Evolutionary conservation across 1,140 invertebrate species (phyloP), one percentile per base, ranked within the genome.

Genomic region (Ceratitis capitata): DNA sequence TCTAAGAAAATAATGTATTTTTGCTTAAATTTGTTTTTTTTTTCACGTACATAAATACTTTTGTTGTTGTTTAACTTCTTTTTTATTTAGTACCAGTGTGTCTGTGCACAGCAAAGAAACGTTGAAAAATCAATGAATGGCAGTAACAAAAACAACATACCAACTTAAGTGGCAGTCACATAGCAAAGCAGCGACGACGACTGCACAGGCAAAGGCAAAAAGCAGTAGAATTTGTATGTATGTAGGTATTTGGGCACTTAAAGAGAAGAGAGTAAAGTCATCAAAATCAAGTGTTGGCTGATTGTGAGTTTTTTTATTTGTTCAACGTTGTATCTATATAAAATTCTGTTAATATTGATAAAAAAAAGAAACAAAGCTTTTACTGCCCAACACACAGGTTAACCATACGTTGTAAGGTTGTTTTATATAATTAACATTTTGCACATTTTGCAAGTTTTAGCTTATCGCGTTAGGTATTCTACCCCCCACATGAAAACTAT

Each of bases 81-180:
- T n/a, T n/a, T n/a, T n/a, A n/a, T n/a, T n/a, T n/a, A n/a, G n/a
- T n/a, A n/a, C 1, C 26, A 78, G 69, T 78, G 39, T 78, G 35
- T 9, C 39, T 45, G 42, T 26, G 16, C 69, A 78, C 39, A 39
- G 39, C 32, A 69, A 56, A 16, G 61, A 61, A 47, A 78, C n/a
- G 69, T 78, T 78, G 69, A 78, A 78, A 78, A 78, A 78, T 78
- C 69, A 78, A 78, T 78, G 69, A 78, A 78, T 78, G 69, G n/a
- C 69, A 78, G 39, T 39, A 78, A 78, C 69, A 78, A 78, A 42
- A 78, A 78, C 39, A 47, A 78, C 39, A 9, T 45, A 39, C 9
- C 26, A 78, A 45, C 69, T 45, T 32, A 78, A 78, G 69, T 78
- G 69, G 69, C 69, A 78, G 39, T 45, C 29, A 42, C 32, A 26